These are phyloP conservation scores for Paedocypris sp. DNA, from an alignment of 2,113 vertebrate genomes.

Conservation along the genomic window DNA sequence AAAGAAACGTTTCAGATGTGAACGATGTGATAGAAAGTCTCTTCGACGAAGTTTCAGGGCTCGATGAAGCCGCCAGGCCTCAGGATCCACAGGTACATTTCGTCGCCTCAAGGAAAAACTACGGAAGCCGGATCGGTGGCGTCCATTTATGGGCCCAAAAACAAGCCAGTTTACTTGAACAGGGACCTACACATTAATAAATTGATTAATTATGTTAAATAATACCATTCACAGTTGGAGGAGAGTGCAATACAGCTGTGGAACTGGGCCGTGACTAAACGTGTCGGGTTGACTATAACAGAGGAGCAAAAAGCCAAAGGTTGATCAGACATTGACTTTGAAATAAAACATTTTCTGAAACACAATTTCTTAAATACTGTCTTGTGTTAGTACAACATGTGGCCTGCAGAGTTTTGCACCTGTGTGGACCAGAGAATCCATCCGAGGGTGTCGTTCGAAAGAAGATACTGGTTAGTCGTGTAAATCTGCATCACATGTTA, in stretches of 20 bases:
- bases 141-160: too few relatives aligned
- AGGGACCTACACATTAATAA: neutral
- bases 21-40: conserved; percentile 63
- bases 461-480: conserved; percentile 67
- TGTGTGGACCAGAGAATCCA: conserved; percentile 57
- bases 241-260: conserved; percentile 74
- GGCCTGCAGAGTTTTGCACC: conserved; percentile 67
- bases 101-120: neutral
- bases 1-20: conserved; percentile 32
- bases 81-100: conserved; percentile 48
- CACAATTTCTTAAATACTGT: neutral
- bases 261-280: conserved; percentile 82
- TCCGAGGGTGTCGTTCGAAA: conserved; percentile 65
- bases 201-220: neutral
- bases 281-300: conserved; percentile 47
- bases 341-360: conserved; percentile 4
- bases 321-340: conserved; percentile 31
- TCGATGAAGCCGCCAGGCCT: conserved; percentile 41
- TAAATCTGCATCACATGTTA: neutral
- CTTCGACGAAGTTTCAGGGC: conserved; percentile 51
- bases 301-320: conserved; percentile 70
- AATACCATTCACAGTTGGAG: conserved; percentile 59
- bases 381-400: conserved; percentile 68
- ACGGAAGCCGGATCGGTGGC: too few relatives aligned
- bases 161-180: too few relatives aligned